phyloP scores from a whole-genome alignment of 2,797 vertebrate genomes.

The Takifugu rubripes region DNA sequence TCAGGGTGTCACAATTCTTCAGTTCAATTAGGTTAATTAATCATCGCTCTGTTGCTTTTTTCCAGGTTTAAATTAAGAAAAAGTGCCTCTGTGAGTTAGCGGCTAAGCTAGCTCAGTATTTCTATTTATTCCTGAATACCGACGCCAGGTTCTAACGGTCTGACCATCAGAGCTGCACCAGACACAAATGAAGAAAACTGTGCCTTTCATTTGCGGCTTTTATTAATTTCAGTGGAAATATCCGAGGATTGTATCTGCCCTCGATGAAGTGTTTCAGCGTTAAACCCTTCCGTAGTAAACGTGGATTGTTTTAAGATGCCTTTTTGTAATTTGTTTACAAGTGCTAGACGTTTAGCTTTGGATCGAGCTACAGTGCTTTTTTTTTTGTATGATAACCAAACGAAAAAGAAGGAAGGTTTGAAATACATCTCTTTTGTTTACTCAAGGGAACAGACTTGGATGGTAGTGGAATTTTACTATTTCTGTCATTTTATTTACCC shows the following conservation, averaged over 20 bases:
- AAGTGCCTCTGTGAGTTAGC: too few relatives aligned
- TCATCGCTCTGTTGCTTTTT: background rate
- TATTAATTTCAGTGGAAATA: conserved; percentile 30
- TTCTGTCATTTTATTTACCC: conserved; percentile 2
- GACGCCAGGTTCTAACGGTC: background rate
- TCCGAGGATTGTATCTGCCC: conserved; percentile 30
- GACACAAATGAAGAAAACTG: background rate
- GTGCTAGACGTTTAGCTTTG: conserved; percentile 48
- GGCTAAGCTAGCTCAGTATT: too few relatives aligned
- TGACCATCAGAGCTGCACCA: conserved; percentile 19
- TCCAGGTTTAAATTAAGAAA: too few relatives aligned
- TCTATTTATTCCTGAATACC: background rate
- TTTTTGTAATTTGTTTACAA: conserved; percentile 60
- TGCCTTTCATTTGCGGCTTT: conserved; percentile 12
- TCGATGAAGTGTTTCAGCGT: conserved; percentile 26
- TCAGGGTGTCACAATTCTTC: background rate
- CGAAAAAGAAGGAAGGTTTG: conserved; percentile 8
- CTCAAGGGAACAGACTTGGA: conserved; percentile 36
- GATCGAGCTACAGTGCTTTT: conserved; percentile 50
- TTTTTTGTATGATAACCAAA: conserved; percentile 55
- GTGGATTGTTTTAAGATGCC: conserved; percentile 1
- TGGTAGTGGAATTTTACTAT: conserved; percentile 24
- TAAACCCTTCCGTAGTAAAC: conserved; percentile 28
- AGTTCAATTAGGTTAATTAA: background rate
- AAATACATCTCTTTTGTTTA: conserved; percentile 47